phyloP scores from a whole-genome alignment of 2,113 vertebrate species.

The Dipodomys spectabilis region DNA sequence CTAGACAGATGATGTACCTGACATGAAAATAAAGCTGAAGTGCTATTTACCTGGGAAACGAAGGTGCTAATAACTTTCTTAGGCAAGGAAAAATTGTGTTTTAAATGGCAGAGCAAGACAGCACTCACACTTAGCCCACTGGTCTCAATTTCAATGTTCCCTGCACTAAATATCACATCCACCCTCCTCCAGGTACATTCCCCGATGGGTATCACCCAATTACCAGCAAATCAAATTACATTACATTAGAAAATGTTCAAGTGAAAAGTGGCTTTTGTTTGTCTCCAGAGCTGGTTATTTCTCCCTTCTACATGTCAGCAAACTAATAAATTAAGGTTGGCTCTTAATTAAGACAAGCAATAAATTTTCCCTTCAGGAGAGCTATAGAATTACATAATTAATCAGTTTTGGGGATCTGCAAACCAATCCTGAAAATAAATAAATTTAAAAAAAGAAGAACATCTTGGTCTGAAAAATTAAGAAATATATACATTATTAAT shows the following conservation, averaged over 20 bases:
- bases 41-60: not conserved
- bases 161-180: not conserved
- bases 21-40: not conserved
- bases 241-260: slow-evolving; percentile 3
- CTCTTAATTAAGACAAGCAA: slow-evolving; percentile 30
- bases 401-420: slow-evolving; percentile 18
- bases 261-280: slow-evolving; percentile 29
- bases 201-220: not conserved
- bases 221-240: slow-evolving; percentile 47
- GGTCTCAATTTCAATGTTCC: not conserved
- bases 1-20: not conserved
- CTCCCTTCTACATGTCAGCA: not conserved
- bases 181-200: not conserved
- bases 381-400: not conserved
- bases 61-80: not conserved
- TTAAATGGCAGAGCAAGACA: not conserved
- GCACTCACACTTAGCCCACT: not conserved
- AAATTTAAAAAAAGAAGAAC: not conserved
- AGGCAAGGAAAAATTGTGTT: slow-evolving; percentile 43
- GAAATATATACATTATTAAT: not conserved
- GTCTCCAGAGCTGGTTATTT: not conserved
- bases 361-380: slow-evolving; percentile 46
- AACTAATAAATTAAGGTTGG: slow-evolving; percentile 18
- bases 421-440: not conserved
- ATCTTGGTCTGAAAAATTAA: not conserved